Evolutionary conservation across 2,113 vertebrate species (phyloP), one percentile per base, ranked within the genome.

Genomic region (Cisticola juncidis): DNA sequence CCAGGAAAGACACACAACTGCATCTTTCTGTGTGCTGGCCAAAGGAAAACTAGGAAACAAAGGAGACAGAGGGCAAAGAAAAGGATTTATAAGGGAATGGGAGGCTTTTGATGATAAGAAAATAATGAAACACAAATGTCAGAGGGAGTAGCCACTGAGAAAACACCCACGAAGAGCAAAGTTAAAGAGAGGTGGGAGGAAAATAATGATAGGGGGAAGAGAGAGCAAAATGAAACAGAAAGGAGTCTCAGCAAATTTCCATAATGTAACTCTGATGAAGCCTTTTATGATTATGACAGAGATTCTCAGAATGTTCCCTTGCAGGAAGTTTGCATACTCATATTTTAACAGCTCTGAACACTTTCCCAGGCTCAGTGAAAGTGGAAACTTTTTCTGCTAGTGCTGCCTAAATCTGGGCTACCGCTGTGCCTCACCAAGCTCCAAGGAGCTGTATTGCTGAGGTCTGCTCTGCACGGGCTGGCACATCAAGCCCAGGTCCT

Each of bases 231-330:
- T 44, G 38, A 86, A 91, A 77, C 76, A 70, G 47, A 92, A 92
- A 71, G 48, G 74, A 90, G 58, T 64, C 33, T 95, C 88, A 95
- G 88, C 85, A 83, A 28, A 89, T 95, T 93, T 94, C 78, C 74
- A 87, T 94, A 93, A 88, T 87, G 48, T 74, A 72, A 38, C 85
- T 88, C 78, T 94, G 78, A 93, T 90, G 61, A 95, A 87, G 85
- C n/a, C 28, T 87, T 91, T 94, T 48, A 80, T 91, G 70, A 88
- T 76, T 85, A 53, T 18, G 72, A 58, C 66, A 86, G 38, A 16
- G 14, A 45, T 88, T 64, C 80, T 93, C 62, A 90, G 79, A 88
- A 73, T 50, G 26, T 88, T 94, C 71, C 42, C 31, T 90, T 86
- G 42, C 53, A 93, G 54, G 71, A 90, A 73, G 40, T 83, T 92